phyloP scores from a whole-genome alignment of 2,888 invertebrate species.

The Polyommatus icarus region DNA sequence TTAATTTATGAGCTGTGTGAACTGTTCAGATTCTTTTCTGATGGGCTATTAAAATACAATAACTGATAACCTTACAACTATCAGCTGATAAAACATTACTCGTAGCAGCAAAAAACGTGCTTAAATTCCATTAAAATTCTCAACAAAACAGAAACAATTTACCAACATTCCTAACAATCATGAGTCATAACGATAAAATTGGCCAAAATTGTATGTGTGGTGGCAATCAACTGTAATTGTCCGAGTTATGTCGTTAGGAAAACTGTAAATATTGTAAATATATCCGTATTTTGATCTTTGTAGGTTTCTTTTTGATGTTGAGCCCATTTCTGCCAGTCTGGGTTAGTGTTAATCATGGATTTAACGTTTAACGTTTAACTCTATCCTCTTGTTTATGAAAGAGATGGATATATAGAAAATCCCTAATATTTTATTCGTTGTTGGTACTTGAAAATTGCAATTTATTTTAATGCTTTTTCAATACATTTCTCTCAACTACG shows the following conservation, averaged over 20 bases:
- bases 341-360: not conserved
- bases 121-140: not conserved
- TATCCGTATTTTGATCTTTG: not conserved
- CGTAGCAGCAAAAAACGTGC: not conserved
- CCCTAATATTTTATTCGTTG: too few species aligned
- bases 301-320: conserved; percentile 14
- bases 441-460: too few species aligned
- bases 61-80: not conserved
- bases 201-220: conserved; percentile 21
- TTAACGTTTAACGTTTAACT: not conserved
- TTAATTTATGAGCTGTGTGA: too few species aligned
- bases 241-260: not conserved
- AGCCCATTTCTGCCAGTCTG: not conserved
- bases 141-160: conserved; percentile 12
- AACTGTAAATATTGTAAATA: conserved; percentile 7
- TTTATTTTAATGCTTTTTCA: not conserved
- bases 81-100: not conserved
- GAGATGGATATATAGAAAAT: too few species aligned
- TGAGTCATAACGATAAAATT: conserved; percentile 15
- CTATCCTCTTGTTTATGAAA: not conserved
- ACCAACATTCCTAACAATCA: conserved; percentile 22
- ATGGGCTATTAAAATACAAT: not conserved
- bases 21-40: too few species aligned
- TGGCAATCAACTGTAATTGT: conserved; percentile 7
- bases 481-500: not conserved